These are phyloP conservation scores for Centrocercus urophasianus DNA, from an alignment of 2,113 vertebrate species.

Conservation along the genomic window DNA sequence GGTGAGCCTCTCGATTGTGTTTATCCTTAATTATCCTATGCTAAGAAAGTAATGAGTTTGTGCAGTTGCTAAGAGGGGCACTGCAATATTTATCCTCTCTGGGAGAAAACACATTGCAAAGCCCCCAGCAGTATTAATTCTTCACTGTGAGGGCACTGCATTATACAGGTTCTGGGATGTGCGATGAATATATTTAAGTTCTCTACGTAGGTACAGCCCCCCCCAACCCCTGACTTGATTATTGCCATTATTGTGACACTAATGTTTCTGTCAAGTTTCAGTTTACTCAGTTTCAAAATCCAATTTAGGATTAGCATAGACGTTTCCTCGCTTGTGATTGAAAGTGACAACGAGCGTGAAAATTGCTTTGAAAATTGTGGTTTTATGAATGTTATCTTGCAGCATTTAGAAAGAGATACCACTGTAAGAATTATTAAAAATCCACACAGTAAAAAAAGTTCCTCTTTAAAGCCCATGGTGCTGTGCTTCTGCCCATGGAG, in stretches of 20 bases:
- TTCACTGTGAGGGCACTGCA: constrained; percentile 9
- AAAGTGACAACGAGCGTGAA: neutral
- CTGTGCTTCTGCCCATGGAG: neutral
- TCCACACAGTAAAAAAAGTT: neutral
- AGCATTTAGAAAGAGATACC: neutral
- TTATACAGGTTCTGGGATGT: constrained; percentile 11
- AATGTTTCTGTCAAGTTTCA: constrained; percentile 3
- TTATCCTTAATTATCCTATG: constrained; percentile 45
- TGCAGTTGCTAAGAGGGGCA: neutral
- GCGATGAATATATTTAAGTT: constrained; percentile 37
- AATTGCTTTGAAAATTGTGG: neutral
- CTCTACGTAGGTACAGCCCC: constrained; percentile 24
- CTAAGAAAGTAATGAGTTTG: neutral
- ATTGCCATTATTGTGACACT: constrained; percentile 44
- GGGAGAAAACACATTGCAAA: constrained; percentile 27
- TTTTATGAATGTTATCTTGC: neutral
- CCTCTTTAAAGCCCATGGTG: neutral
- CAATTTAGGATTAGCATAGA: constrained; percentile 4
- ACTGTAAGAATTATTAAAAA: neutral
- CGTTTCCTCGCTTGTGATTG: neutral
- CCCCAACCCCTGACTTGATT: neutral
- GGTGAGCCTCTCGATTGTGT: neutral
- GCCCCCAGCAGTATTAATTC: constrained; percentile 43
- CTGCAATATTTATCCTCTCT: constrained; percentile 43
- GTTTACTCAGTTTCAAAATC: constrained; percentile 45